A percentile compares a stretch with the other conserved stretches of the same genome.
Evolutionary conservation across 2,113 vertebrate species (phyloP).

Genomic region (Psephotus haematonotus): DNA sequence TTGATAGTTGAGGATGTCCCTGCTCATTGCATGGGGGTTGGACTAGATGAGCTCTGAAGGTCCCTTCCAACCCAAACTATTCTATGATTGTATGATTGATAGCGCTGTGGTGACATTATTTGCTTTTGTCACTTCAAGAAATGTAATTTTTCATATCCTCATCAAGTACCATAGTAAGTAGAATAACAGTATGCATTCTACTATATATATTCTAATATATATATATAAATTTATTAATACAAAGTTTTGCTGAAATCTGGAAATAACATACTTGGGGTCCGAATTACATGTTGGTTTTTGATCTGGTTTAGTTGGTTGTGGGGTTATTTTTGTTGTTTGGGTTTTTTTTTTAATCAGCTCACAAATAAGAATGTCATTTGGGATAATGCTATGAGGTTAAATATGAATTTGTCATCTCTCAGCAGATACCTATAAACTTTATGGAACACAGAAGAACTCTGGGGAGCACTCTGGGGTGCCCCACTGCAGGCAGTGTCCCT

Average conservation of each 20-base stretch:
- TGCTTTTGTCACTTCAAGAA: background rate
- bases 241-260: background rate
- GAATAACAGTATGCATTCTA: background rate
- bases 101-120: background rate
- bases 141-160: background rate
- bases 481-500: fast-evolving
- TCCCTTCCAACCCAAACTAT: background rate
- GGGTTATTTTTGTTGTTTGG: background rate
- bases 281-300: background rate
- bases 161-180: background rate
- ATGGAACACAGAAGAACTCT: background rate
- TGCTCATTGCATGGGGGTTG: background rate
- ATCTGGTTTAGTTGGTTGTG: background rate
- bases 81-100: background rate
- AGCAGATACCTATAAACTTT: background rate
- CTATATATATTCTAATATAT: background rate
- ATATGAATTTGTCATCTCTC: fast-evolving
- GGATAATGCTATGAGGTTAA: background rate
- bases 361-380: background rate
- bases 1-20: background rate
- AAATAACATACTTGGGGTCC: background rate
- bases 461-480: background rate
- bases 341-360: background rate
- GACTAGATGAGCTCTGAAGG: background rate
- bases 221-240: background rate